Conservation (phyloP, 2,113 vertebrate genomes). For the Ctenomys sociabilis region DNA sequence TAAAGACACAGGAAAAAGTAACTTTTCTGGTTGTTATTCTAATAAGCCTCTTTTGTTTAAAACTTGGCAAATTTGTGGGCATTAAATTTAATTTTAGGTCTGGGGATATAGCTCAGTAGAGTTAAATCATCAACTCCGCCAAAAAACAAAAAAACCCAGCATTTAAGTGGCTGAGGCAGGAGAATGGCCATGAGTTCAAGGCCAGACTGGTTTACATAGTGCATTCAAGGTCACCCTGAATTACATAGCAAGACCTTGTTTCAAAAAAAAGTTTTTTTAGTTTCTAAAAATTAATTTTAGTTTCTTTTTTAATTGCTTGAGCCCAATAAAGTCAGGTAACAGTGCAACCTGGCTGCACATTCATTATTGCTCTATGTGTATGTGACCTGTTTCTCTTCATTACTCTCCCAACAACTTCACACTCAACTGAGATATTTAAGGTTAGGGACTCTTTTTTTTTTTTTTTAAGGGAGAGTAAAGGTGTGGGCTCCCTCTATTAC, state of each 20-base stretch:
- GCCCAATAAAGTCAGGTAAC: slow-evolving; percentile 32
- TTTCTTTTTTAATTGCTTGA: slow-evolving; percentile 8
- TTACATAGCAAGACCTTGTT: neutral
- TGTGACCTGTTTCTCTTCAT: neutral
- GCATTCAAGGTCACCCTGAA: neutral
- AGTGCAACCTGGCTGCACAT: neutral
- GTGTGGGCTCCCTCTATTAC: neutral
- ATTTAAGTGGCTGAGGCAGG: neutral
- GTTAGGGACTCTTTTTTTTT: neutral
- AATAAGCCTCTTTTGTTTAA: slow-evolving; percentile 3
- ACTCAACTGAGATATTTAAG: neutral
- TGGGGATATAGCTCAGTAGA: too few relatives aligned
- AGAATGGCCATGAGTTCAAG: neutral
- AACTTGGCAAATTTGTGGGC: slow-evolving; percentile 47
- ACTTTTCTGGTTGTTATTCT: slow-evolving; percentile 16
- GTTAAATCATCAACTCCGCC: too few relatives aligned
- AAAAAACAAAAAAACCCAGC: neutral
- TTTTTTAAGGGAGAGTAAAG: neutral
- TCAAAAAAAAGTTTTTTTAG: neutral
- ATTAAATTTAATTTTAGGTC: neutral
- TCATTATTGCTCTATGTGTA: slow-evolving; percentile 30
- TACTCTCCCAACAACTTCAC: neutral
- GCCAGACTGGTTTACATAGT: neutral
- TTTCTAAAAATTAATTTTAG: neutral
- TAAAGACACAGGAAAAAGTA: neutral